phyloP scores from a whole-genome alignment of 2,888 invertebrate genomes.

The Sarcophaga variegata region DNA sequence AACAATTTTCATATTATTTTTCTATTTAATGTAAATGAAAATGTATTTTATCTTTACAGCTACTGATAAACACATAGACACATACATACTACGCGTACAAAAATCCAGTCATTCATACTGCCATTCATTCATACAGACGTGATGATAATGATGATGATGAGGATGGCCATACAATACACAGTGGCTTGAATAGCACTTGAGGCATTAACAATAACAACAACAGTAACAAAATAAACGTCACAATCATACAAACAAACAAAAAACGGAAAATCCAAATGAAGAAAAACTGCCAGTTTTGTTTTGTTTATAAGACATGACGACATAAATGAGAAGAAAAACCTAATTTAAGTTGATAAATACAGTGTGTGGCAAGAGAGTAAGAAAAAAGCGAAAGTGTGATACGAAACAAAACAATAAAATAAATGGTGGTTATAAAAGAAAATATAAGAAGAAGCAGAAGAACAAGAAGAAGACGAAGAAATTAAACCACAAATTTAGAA shows the following conservation, averaged over 20 bases:
- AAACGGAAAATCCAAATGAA: conserved; percentile 24
- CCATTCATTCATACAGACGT: conserved; percentile 16
- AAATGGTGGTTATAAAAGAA: not conserved
- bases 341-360: conserved; percentile 21
- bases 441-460: not conserved
- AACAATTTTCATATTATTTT: not conserved
- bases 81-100: not conserved
- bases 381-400: conserved; percentile 22
- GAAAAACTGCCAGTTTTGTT: not conserved
- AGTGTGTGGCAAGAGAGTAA: not conserved
- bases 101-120: not conserved
- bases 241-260: conserved; percentile 14
- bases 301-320: conserved; percentile 8
- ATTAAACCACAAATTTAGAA: conserved; percentile 12
- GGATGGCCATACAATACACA: not conserved
- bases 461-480: not conserved
- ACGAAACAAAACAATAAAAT: not conserved
- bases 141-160: not conserved
- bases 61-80: not conserved
- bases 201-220: conserved; percentile 23
- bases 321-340: not conserved
- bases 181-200: conserved; percentile 10
- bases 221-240: conserved; percentile 50
- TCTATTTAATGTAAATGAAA: conserved; percentile 8
- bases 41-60: conserved; percentile 30